A percentile compares a stretch with the other conserved stretches of the same genome.
Evolutionary conservation across 35 echinoderm and acorn worm species (phyloP).

Genomic region (Chiridota heheva): DNA sequence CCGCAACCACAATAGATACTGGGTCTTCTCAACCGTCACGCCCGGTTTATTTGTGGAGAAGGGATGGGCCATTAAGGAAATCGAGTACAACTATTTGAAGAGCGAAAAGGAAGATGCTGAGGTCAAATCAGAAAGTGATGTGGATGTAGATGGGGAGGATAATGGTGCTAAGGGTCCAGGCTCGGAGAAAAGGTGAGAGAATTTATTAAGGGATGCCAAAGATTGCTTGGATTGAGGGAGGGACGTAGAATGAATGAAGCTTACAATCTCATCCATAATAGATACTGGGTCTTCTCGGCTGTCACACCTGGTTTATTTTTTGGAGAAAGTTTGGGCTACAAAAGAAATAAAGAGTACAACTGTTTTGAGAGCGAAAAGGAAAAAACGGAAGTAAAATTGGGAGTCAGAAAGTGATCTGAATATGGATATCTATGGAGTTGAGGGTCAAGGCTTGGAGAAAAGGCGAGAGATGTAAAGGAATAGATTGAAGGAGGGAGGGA

Average conservation of each 20-base stretch:
- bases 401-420: background rate
- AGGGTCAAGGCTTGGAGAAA: background rate
- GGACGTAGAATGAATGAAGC: no score
- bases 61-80: constrained; percentile 72
- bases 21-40: constrained; percentile 80
- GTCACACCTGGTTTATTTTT: constrained; percentile 84
- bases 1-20: constrained; percentile 92
- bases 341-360: constrained; percentile 61
- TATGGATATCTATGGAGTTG: background rate
- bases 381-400: background rate
- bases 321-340: constrained; percentile 94
- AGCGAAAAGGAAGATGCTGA: constrained; percentile 16
- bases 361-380: constrained; percentile 7
- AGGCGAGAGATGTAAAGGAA: no score
- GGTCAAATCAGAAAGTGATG: background rate
- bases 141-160: background rate
- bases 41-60: constrained; percentile 95
- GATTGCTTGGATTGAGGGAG: no score
- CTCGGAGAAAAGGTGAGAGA: constrained; percentile 19
- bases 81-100: constrained; percentile 33
- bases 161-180: background rate
- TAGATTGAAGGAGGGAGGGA: no score
- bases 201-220: no score
- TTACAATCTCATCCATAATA: constrained; percentile 84
- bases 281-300: constrained; percentile 89